Percentiles rank a stretch among this genome's conserved stretches.
phyloP scores from a whole-genome alignment of 2,797 vertebrate genomes.

The Gobio occitaniae region DNA sequence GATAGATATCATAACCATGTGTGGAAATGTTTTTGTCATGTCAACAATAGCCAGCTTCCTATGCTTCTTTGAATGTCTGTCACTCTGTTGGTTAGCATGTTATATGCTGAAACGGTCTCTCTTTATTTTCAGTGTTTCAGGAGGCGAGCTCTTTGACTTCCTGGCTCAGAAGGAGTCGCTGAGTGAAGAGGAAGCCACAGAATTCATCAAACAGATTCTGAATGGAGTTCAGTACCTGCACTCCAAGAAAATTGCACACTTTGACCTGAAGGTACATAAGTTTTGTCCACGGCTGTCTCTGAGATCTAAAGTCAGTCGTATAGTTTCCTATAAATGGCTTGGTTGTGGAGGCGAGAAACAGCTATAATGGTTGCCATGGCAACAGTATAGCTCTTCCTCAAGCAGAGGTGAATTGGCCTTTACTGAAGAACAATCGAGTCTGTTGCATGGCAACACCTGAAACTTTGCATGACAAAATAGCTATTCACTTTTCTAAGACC shows the following conservation, averaged over 20 bases:
- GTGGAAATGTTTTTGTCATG: no score
- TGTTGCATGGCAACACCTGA: conserved; percentile 61
- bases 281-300: neutral
- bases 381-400: conserved; percentile 46
- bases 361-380: conserved; percentile 55
- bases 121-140: conserved; percentile 81
- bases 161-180: conserved; percentile 94
- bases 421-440: conserved; percentile 45
- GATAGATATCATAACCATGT: no score
- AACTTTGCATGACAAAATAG: conserved; percentile 37
- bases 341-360: conserved; percentile 42
- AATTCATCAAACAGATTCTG: conserved; percentile 97
- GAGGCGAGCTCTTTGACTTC: conserved; percentile 94
- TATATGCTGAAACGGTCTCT: conserved; percentile 12
- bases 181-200: conserved; percentile 96
- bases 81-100: neutral
- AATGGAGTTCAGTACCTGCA: conserved; percentile 94
- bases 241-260: conserved; percentile 91
- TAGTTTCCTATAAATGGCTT: conserved; percentile 26
- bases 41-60: neutral
- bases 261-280: conserved; percentile 92
- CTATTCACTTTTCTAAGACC: conserved; percentile 11
- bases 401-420: conserved; percentile 27
- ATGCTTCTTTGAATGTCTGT: neutral
- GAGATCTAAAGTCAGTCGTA: neutral